These are phyloP conservation scores for Pandemis cinnamomeana DNA, from an alignment of 2,888 invertebrate species.

Conservation along the genomic window DNA sequence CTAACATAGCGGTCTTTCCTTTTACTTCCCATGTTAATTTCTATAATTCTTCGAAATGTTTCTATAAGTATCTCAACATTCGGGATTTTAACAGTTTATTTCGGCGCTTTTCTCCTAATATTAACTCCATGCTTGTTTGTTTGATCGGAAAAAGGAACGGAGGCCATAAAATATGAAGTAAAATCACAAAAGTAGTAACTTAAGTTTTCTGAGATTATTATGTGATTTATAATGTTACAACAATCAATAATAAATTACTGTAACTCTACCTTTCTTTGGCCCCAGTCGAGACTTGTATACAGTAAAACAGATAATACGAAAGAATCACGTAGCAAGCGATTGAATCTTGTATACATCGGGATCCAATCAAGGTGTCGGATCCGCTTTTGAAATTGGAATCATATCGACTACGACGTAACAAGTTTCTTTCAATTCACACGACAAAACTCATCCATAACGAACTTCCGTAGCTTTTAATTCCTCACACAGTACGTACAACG, in stretches of 20 bases:
- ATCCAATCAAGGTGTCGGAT: conserved; percentile 79
- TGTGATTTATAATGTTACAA: too few species aligned
- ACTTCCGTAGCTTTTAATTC: conserved; percentile 78
- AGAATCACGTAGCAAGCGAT: conserved; percentile 62
- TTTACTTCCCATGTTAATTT: conserved; percentile 1
- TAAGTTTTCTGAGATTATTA: too few species aligned
- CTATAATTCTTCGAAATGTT: not conserved
- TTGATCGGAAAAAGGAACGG: not conserved
- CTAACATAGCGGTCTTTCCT: not conserved
- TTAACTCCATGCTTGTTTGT: not conserved
- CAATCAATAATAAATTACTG: too few species aligned
- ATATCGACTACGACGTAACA: conserved; percentile 76
- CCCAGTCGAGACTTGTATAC: conserved; percentile 1
- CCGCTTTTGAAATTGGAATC: conserved; percentile 82
- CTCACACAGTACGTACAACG: conserved; percentile 52
- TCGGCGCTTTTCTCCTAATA: not conserved
- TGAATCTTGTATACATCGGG: conserved; percentile 62
- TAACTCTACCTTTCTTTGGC: not conserved
- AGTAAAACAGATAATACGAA: conserved; percentile 49
- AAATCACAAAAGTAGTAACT: too few species aligned
- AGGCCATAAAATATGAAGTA: not conserved
- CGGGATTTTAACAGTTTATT: not conserved
- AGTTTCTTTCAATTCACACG: conserved; percentile 81
- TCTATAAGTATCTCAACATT: not conserved
- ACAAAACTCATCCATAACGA: conserved; percentile 79